phyloP scores from a whole-genome alignment of 2,888 invertebrate species.

The Caenorhabditis wallacei region DNA sequence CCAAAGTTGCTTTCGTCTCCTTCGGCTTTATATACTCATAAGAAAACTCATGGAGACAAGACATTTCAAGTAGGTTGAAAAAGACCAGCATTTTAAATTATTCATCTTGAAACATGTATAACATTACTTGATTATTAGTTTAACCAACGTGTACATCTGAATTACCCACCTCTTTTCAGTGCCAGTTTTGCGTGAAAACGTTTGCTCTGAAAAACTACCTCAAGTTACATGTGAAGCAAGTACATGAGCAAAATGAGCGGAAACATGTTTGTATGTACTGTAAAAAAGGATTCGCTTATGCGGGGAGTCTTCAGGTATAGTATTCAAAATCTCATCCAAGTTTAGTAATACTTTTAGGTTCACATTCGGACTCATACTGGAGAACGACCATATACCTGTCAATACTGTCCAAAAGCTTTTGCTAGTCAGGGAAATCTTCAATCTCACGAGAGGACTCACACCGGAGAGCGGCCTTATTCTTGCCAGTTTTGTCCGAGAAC shows the following conservation, averaged over 20 bases:
- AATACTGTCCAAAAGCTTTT: conserved; percentile 76
- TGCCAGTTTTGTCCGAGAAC: conserved; percentile 80
- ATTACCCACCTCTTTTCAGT: conserved; percentile 76
- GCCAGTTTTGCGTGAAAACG: conserved; percentile 81
- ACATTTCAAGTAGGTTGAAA: conserved; percentile 67
- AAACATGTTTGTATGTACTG: conserved; percentile 81
- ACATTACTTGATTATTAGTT: too few relatives aligned
- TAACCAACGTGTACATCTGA: too few relatives aligned
- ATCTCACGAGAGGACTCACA: conserved; percentile 83
- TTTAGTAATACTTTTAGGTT: conserved; percentile 69
- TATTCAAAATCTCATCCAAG: not conserved
- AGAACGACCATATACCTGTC: conserved; percentile 21
- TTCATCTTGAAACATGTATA: too few relatives aligned
- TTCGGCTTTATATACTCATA: conserved; percentile 83
- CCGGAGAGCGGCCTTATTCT: conserved; percentile 81
- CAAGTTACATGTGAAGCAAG: conserved; percentile 82
- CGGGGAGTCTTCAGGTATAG: conserved; percentile 82
- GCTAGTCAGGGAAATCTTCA: conserved; percentile 83
- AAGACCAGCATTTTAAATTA: too few relatives aligned
- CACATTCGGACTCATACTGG: conserved; percentile 71
- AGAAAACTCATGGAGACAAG: conserved; percentile 83
- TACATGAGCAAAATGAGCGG: conserved; percentile 82
- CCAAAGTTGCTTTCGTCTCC: conserved; percentile 82
- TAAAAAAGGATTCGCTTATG: conserved; percentile 82
- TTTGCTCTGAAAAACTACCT: conserved; percentile 83